Evolutionary conservation across 2,113 vertebrate species (phyloP).

Genomic region (Hippocampus zosterae): DNA sequence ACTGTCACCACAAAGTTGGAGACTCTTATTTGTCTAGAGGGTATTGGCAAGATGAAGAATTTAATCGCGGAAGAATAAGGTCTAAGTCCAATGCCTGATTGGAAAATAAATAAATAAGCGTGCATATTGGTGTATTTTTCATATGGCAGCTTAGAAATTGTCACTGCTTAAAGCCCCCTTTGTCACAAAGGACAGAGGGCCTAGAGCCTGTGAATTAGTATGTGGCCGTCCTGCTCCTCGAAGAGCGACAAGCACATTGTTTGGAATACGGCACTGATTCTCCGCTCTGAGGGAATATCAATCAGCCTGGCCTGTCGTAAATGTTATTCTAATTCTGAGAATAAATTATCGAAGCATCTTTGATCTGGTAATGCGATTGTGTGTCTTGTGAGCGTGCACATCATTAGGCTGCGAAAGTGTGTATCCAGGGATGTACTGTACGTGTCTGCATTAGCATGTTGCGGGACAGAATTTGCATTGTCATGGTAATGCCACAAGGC

Average conservation of each 20-base stretch:
- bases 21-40: background rate
- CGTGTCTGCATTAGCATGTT: conserved; percentile 27
- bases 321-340: conserved; percentile 47
- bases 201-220: background rate
- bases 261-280: conserved; percentile 30
- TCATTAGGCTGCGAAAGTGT: conserved; percentile 11
- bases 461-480: conserved; percentile 43
- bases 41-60: background rate
- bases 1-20: background rate
- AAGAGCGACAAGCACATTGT: conserved; percentile 43
- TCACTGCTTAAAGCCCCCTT: background rate
- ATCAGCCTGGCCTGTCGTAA: conserved; percentile 37
- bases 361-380: conserved; percentile 16
- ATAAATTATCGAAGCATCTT: conserved; percentile 52
- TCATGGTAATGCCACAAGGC: conserved; percentile 57
- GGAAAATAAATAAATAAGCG: background rate
- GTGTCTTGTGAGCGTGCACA: background rate
- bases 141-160: background rate
- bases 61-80: background rate
- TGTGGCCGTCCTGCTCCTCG: conserved; percentile 18
- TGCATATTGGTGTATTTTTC: background rate
- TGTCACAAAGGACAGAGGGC: conserved; percentile 1
- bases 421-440: background rate
- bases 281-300: conserved; percentile 36
- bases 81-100: background rate